Percentiles rank a stretch among this genome's conserved stretches.
Evolutionary conservation across 2,113 vertebrate genomes (phyloP).

Genomic region (Catharus minimus): DNA sequence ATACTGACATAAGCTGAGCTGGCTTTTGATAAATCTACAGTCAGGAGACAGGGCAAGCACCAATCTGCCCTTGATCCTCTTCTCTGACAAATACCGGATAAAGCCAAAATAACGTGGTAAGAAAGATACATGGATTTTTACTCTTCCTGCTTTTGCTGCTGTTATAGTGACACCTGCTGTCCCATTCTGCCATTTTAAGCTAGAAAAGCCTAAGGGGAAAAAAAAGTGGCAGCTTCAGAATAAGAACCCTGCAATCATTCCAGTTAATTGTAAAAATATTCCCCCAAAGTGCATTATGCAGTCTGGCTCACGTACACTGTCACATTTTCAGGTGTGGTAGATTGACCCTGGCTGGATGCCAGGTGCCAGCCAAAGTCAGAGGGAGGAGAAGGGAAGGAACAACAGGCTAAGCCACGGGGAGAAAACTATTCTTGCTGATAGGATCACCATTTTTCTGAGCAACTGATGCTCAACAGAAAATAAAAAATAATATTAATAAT

Average conservation of each 20-base stretch:
- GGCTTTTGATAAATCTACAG: not conserved
- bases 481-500: not conserved
- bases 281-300: not conserved
- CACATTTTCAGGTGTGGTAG: not conserved
- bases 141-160: not conserved
- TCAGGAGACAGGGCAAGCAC: not conserved
- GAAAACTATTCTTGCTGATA: not conserved
- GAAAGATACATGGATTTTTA: accelerated
- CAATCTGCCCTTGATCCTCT: not conserved
- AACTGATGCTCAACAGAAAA: not conserved
- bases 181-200: not conserved
- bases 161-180: conserved; percentile 42
- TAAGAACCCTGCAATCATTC: not conserved
- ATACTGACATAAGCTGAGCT: not conserved
- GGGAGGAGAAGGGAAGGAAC: not conserved
- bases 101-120: not conserved
- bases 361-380: not conserved
- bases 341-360: too few relatives aligned
- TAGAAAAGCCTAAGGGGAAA: not conserved
- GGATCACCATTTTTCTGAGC: not conserved
- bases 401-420: accelerated
- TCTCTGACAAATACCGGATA: not conserved
- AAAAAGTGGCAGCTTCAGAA: not conserved
- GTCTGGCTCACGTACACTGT: not conserved
- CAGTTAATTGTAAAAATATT: not conserved